Base-by-base conservation (phyloP, 1,140 invertebrate species). In the Aleiodes sp. region DNA sequence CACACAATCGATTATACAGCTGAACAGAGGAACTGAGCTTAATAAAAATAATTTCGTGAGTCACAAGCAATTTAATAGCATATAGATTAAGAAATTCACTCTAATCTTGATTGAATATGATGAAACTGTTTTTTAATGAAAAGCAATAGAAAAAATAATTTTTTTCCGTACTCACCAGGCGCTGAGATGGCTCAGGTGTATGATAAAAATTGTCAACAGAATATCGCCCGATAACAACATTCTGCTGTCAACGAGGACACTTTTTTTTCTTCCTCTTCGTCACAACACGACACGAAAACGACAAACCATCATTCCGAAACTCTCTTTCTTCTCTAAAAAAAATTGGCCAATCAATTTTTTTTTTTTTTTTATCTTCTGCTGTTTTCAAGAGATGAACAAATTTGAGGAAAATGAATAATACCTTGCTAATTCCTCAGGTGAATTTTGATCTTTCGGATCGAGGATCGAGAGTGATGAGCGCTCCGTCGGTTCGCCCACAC, bases 221-320 rank as follows among this genome's bases (percentile, higher is more conserved):
- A 77, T 73, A 63, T 74, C 75, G 73, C 72, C 67, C 70, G 76
- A 70, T 75, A 78, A 72, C 74, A 75, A 75, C 78, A 76, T 80
- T 69, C 75, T 78, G 74, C 31, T 35, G 52, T 16, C 33, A 52
- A 65, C 59, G 26, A 59, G 29, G 24, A 31, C 28, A 16, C 26
- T 59, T 29, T 31, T 59, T 59, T 26, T 59, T 59, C n/a, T 29
- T 59, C 56, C 46, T 52, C 46, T 52, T 52, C 46, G 46, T 52
- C 46, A 52, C 46, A 52, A 52, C 46, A 52, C 19, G 46, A 52
- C 46, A 9, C 46, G 21, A 52, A 52, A 24, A 24, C 21, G 46
- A 52, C 46, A 82, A 76, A 73, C 77, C 78, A 77, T 82, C 76
- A 83, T 82, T 80, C 80, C 70, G 65, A 76, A 75, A 74, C 72